Base-by-base conservation (phyloP, 2,797 vertebrate species). In the Microhierax caerulescens region DNA sequence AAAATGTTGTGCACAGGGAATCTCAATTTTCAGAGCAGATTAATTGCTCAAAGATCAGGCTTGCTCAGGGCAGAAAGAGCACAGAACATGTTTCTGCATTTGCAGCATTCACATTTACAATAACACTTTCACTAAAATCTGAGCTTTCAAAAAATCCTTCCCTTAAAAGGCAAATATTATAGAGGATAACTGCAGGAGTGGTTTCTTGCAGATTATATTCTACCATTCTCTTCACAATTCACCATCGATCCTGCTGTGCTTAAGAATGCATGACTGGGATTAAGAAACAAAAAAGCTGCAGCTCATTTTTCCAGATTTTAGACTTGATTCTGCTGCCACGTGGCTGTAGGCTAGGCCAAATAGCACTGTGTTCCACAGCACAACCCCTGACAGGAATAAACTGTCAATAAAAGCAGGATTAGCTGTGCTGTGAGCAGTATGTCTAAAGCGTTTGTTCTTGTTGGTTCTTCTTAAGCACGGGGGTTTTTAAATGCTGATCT, bases 21-120 rank as follows among this genome's bases (percentile, higher is more conserved):
- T 90, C 92, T 96, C 93, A 96, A 89, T 93, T 96, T 97, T 85
- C 83, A 95, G 61, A 86, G 65, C 85, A 95, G 83, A 95, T 93
- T 93, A 97, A 96, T 89, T 82, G 81, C 88, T 92, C 87, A 73
- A 86, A 90, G 63, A 79, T 87, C 65, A 90, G 65, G 47, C 80
- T 82, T 93, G 85, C 91, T 96, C 1, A 5, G 45, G 57, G 92
- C 85, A 88, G 65, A 95, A 83, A 61, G 34, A 89, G 77, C 86
- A 94, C 45, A 88, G 70, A 95, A 90, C 18, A 65, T 37, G 25
- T 90, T 86, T 84, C 64, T 85, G 61, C 60, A 51, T 79, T 74
- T 91, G 10, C 41, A 83, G 43, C 32, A 63, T 36, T 91, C 90
- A 85, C 84, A 61, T 89, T 92, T 89, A 23, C 50, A 78, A 27